phyloP scores from a whole-genome alignment of 1,140 invertebrate genomes.

The Arctopsyche grandis region DNA sequence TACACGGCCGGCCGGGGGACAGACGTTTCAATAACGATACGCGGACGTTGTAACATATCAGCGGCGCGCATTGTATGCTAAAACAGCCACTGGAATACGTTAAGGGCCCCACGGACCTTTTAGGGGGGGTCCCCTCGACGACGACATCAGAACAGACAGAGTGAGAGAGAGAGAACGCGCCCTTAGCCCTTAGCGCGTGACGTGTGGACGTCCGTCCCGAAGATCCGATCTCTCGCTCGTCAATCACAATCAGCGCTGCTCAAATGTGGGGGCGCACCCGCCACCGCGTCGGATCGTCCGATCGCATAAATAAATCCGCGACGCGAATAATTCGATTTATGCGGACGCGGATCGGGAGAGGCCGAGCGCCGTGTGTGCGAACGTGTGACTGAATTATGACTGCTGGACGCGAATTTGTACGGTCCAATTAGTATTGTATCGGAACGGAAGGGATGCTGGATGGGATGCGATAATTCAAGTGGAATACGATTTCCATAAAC shows the following conservation, averaged over 20 bases:
- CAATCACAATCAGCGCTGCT: neutral
- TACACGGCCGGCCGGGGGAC: constrained; percentile 9
- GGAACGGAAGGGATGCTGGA: too few relatives aligned
- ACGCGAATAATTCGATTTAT: too few relatives aligned
- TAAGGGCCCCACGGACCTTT: constrained; percentile 13
- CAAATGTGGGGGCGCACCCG: neutral
- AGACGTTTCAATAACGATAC: constrained; percentile 54
- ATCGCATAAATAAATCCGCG: too few relatives aligned
- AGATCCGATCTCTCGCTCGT: constrained; percentile 6
- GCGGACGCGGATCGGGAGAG: too few relatives aligned
- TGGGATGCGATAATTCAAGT: too few relatives aligned
- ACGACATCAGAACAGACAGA: too few relatives aligned
- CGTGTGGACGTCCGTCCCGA: constrained; percentile 25
- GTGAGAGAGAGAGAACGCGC: neutral
- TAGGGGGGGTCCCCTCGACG: neutral
- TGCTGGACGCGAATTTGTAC: too few relatives aligned
- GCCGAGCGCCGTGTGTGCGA: too few relatives aligned
- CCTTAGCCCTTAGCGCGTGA: constrained; percentile 36
- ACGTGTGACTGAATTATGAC: too few relatives aligned
- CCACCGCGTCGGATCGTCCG: too few relatives aligned
- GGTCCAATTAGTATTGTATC: too few relatives aligned
- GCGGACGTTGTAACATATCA: constrained; percentile 48
- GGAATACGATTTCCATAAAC: too few relatives aligned
- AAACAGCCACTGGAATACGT: constrained; percentile 11
- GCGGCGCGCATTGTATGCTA: constrained; percentile 51